Base-by-base conservation (phyloP, 2,888 invertebrate species). In the Eupithecia tripunctaria region DNA sequence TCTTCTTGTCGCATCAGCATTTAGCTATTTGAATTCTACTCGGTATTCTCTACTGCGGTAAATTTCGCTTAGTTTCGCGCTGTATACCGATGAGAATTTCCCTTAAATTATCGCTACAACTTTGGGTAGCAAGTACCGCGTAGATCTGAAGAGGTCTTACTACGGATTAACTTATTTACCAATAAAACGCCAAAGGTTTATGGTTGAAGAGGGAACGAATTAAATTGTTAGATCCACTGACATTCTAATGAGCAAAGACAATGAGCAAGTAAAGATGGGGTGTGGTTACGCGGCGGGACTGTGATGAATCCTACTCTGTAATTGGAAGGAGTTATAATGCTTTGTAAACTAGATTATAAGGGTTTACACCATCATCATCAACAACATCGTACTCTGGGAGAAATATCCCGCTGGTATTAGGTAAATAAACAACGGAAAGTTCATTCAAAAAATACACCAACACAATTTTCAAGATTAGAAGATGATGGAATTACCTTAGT, bases 131-230 rank as follows among this genome's bases (percentile, higher is more conserved):
- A 21, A 10, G 47, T 47, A 47, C n/a, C 47, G 8, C 47, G 18
- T n/a, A 21, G 10, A 3, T 56, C 56, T 56, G 14, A 21, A 56
- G 14, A 25, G 27, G 18, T 1, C 2, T 64, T 64, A 41, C 14
- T 5, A 6, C 36, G 21, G 38, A 36, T 21, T 2, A 64, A 21
- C 38, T 12, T 25, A 25, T 64, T 64, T 64, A 64, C 38, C 2
- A 41, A 25, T 64, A 64, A 64, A 36, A 2, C 15, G 1, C 5
- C 18, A 47, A 43, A 47, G 82, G 82, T 83, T 84, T 81, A 84
- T 80, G 79, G 71, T 79, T 64, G 63, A 47, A 38, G 25, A 41
- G 72, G 72, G 32, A 62, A 47, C 70, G 71, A 70, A 70, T 74
- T 72, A 74, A 67, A 72, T 74, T 72, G 71, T 62, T 67, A 59